A percentile compares a stretch with the other conserved stretches of the same genome.
Conservation (phyloP, 2,888 invertebrate genomes). For the Augochlorella aurata region DNA sequence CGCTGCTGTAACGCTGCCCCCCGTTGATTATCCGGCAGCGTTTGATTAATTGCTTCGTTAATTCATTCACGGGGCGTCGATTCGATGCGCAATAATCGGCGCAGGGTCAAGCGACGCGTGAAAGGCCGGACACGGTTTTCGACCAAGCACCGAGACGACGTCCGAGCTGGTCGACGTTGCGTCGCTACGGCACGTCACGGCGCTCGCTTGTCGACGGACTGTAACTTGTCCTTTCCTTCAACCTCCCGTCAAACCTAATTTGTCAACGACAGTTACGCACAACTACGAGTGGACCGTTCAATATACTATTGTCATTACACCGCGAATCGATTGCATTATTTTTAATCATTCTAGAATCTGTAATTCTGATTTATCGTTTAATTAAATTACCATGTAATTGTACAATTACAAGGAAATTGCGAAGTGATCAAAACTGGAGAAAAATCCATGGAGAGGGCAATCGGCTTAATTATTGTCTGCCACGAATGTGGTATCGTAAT, state of each 20-base stretch:
- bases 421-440: too few relatives aligned
- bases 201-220: not conserved
- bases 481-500: too few relatives aligned
- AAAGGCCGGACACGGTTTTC: slow-evolving; percentile 24
- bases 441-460: too few relatives aligned
- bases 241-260: not conserved
- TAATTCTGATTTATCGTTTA: too few relatives aligned
- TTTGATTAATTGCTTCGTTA: slow-evolving; percentile 69
- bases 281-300: too few relatives aligned
- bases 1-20: slow-evolving; percentile 14
- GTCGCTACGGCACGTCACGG: not conserved
- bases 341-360: too few relatives aligned
- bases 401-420: too few relatives aligned
- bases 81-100: slow-evolving; percentile 46
- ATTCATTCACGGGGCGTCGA: slow-evolving; percentile 46
- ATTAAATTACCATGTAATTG: too few relatives aligned
- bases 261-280: not conserved
- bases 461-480: too few relatives aligned
- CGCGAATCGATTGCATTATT: too few relatives aligned
- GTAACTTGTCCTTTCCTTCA: slow-evolving; percentile 1
- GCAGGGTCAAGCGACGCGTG: slow-evolving; percentile 30
- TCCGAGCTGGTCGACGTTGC: not conserved
- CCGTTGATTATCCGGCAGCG: slow-evolving; percentile 54
- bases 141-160: not conserved
- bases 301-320: too few relatives aligned